Evolutionary conservation across 2,888 invertebrate species (phyloP).

Genomic region (Falcaria lacertinaria): DNA sequence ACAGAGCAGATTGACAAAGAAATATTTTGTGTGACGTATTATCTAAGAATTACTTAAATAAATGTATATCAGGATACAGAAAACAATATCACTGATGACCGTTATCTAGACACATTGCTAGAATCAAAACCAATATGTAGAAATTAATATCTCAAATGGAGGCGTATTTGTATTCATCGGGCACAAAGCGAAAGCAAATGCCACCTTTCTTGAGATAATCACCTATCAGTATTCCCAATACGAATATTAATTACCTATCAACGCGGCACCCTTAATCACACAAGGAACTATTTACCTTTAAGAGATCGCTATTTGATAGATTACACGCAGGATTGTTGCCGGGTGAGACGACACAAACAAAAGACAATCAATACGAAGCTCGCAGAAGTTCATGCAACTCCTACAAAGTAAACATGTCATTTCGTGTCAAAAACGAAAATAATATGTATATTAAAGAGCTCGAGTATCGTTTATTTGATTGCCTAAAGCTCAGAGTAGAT

Average conservation of each 20-base stretch:
- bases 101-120: neutral
- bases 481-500: too few species aligned
- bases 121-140: neutral
- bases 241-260: slow-evolving; percentile 15
- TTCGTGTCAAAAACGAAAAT: neutral
- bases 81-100: too few species aligned
- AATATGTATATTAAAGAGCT: neutral
- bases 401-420: neutral
- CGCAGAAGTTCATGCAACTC: neutral
- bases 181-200: slow-evolving; percentile 1
- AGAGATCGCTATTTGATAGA: slow-evolving; percentile 3
- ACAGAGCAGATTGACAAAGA: too few species aligned
- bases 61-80: too few species aligned
- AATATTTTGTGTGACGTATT: too few species aligned
- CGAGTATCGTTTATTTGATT: too few species aligned
- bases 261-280: slow-evolving; percentile 7
- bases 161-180: neutral
- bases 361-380: slow-evolving; percentile 1
- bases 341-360: slow-evolving; percentile 1
- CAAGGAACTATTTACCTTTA: slow-evolving; percentile 10
- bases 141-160: neutral
- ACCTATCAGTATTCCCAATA: slow-evolving; percentile 5
- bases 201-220: slow-evolving; percentile 2
- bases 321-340: neutral
- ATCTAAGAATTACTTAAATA: too few species aligned